Percentiles rank a stretch among this genome's conserved stretches.
Evolutionary conservation across 2,797 vertebrate genomes (phyloP).

Genomic region (Australoheros facetus): DNA sequence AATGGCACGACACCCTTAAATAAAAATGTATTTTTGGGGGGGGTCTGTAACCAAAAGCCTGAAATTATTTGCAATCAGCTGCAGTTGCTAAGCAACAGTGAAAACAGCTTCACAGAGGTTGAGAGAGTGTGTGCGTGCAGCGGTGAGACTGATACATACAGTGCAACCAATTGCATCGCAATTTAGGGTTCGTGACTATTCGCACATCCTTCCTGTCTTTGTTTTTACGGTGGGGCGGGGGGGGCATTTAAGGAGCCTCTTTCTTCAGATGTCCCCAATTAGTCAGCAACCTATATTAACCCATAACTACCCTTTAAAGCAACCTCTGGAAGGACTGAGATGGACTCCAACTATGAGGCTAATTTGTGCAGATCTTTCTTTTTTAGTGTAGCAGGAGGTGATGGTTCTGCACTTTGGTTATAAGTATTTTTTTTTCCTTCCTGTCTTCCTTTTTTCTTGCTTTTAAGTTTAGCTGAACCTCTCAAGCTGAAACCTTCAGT

Average conservation of each 20-base stretch:
- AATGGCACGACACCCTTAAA: slow-evolving; percentile 5
- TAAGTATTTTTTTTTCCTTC: not conserved
- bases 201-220: not conserved
- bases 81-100: slow-evolving; percentile 73
- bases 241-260: not conserved
- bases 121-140: slow-evolving; percentile 19
- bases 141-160: slow-evolving; percentile 39
- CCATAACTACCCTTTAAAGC: slow-evolving; percentile 12
- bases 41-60: slow-evolving; percentile 36
- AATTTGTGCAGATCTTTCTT: slow-evolving; percentile 1
- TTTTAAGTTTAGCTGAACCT: not conserved
- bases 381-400: not conserved
- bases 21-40: slow-evolving; percentile 20
- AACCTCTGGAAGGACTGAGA: not conserved
- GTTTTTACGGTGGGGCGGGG: not conserved
- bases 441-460: not conserved
- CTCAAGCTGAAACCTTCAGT: not conserved
- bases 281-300: slow-evolving; percentile 6
- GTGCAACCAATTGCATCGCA: slow-evolving; percentile 28
- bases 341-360: slow-evolving; percentile 2
- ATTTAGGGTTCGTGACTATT: slow-evolving; percentile 43
- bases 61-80: slow-evolving; percentile 61
- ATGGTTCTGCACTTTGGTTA: not conserved
- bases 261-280: slow-evolving; percentile 32
- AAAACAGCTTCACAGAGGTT: slow-evolving; percentile 62